Conservation (phyloP, 2,797 vertebrate genomes). For the Premnoplex brunnescens region DNA sequence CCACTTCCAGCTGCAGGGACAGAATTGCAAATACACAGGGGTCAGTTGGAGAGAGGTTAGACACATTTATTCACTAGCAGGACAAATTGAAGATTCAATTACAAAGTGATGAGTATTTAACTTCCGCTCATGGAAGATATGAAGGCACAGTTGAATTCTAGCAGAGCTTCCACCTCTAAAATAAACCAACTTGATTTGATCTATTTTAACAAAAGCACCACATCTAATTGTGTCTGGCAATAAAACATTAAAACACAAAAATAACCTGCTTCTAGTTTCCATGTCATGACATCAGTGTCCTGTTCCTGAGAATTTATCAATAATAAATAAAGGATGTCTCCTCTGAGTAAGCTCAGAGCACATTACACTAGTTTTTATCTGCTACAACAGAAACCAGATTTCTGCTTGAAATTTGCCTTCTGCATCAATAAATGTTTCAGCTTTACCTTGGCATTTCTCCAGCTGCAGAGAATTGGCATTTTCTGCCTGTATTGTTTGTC, state of each 20-base stretch:
- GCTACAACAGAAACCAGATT: background rate
- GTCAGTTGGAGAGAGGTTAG: background rate
- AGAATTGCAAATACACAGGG: background rate
- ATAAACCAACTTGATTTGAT: background rate
- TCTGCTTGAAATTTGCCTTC: background rate
- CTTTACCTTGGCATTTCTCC: background rate
- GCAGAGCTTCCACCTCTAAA: background rate
- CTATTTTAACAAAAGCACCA: background rate
- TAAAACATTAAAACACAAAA: background rate
- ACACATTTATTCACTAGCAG: background rate
- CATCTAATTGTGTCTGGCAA: background rate
- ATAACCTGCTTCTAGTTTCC: background rate
- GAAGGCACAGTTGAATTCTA: background rate
- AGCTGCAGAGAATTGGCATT: background rate
- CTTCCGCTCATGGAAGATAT: fast-evolving
- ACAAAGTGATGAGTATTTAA: background rate
- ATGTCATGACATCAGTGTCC: background rate
- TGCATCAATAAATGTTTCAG: background rate
- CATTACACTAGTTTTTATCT: background rate
- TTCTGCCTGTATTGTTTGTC: background rate
- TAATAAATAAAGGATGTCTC: background rate
- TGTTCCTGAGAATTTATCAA: background rate
- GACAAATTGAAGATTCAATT: background rate
- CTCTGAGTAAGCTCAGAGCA: background rate
- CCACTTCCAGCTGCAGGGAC: conserved; percentile 89